These are phyloP conservation scores for Helostoma temminkii DNA, from an alignment of 2,797 vertebrate species.

Conservation along the genomic window DNA sequence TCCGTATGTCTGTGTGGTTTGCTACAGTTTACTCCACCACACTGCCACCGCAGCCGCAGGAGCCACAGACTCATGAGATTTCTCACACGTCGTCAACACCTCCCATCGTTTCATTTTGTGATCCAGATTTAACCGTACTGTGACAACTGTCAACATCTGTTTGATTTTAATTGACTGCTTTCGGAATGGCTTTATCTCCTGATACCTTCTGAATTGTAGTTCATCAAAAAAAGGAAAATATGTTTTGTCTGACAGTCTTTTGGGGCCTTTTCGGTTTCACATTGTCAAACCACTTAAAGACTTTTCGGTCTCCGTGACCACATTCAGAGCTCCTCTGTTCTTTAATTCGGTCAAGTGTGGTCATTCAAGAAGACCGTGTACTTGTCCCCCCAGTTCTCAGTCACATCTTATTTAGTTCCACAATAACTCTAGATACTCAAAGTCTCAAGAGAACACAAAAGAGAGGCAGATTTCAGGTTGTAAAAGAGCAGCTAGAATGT, in stretches of 20 bases:
- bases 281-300: slow-evolving; percentile 43
- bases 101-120: slow-evolving; percentile 45
- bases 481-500: slow-evolving; percentile 36
- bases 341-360: slow-evolving; percentile 52
- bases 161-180: slow-evolving; percentile 32
- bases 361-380: slow-evolving; percentile 50
- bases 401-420: slow-evolving; percentile 56
- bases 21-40: slow-evolving; percentile 34
- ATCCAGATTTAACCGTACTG: slow-evolving; percentile 37
- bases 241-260: slow-evolving; percentile 26
- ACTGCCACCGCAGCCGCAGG: slow-evolving; percentile 46
- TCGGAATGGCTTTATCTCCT: slow-evolving; percentile 25
- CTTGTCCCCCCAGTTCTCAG: slow-evolving; percentile 29
- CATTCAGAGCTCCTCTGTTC: slow-evolving; percentile 41
- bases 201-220: slow-evolving; percentile 22
- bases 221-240: slow-evolving; percentile 13
- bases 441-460: slow-evolving; percentile 38
- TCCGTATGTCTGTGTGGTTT: slow-evolving; percentile 44
- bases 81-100: slow-evolving; percentile 62
- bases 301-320: slow-evolving; percentile 37
- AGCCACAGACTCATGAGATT: slow-evolving; percentile 53
- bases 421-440: slow-evolving; percentile 46
- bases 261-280: slow-evolving; percentile 5
- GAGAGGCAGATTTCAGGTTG: slow-evolving; percentile 29
- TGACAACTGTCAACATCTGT: slow-evolving; percentile 35